Conservation (phyloP, 2,113 vertebrate species). For the Halcyon malimbica region DNA sequence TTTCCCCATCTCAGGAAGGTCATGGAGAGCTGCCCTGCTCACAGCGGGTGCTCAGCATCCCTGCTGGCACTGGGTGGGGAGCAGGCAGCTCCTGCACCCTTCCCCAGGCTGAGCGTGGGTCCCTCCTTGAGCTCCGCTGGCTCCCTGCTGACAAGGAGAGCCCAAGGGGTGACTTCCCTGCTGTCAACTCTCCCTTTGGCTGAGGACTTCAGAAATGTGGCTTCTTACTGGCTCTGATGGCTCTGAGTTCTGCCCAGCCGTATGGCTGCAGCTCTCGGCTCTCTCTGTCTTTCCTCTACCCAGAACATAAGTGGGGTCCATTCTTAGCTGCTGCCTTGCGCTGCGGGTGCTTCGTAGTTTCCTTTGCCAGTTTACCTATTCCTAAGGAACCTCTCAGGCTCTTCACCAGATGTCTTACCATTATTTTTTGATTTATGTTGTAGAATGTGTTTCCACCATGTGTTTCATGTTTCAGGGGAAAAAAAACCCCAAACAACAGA, state of each 20-base stretch:
- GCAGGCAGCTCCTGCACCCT: not conserved
- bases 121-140: not conserved
- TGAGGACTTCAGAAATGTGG: not conserved
- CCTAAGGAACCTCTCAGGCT: not conserved
- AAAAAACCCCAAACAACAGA: not conserved
- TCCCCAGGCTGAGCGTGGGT: accelerated
- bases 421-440: not conserved
- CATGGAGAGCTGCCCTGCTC: not conserved
- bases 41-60: not conserved
- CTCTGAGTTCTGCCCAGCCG: not conserved
- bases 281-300: not conserved
- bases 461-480: not conserved
- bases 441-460: not conserved
- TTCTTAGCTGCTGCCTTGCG: not conserved
- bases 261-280: not conserved
- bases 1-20: not conserved
- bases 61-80: not conserved
- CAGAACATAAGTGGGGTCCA: too few relatives aligned
- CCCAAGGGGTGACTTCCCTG: not conserved
- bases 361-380: not conserved
- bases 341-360: not conserved
- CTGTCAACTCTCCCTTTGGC: not conserved
- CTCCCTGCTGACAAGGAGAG: not conserved
- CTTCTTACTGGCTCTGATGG: not conserved
- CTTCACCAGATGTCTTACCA: not conserved